Base-by-base conservation (phyloP, 2,888 invertebrate genomes). In the Zygaena filipendulae region DNA sequence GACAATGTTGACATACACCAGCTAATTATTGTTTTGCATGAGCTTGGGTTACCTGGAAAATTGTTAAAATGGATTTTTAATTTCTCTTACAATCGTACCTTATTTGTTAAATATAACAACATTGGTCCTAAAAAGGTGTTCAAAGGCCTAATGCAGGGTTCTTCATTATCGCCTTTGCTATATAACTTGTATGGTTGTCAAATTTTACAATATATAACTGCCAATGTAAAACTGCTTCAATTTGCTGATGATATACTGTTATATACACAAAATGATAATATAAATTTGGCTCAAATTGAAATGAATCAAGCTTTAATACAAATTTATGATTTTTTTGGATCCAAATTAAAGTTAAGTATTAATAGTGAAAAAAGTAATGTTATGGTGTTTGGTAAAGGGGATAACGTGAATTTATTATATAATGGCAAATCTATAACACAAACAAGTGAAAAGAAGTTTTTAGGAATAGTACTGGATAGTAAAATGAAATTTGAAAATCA, bases 91-190 rank as follows among this genome's bases (percentile, higher is more conserved):
- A 14, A 34, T 11, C 28, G 43, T 11, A 28, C n/a, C n/a, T n/a
- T 39, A 6, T 40, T 24, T 38, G 31, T 43, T 8, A 39, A 38
- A 30, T 30, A 21, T 18, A 43, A 43, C 23, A 40, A 42, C 24
- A 35, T 18, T 27, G 39, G 40, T 3, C 38, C 39, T 13, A 34
- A 27, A 23, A 3, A 3, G 13, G 23, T 21, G 2, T 20, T 19
- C 19, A 42, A 38, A 30, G 38, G 39, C 8, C 29, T 29, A 25
- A 35, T 36, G 32, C 39, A 39, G 27, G 42, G 39, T 22, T 35
- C 39, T 10, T 29, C 30, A 3, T 11, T 39, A 4, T 38, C 35
- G 4, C 39, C 39, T n/a, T 26, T 38, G 8, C 6, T 42, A 4
- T 36, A 27, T n/a, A 40, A 36, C 13, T 22, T 40, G 9, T 38